phyloP scores from a whole-genome alignment of 2,888 invertebrate genomes.

The Linnaemya tessellans region DNA sequence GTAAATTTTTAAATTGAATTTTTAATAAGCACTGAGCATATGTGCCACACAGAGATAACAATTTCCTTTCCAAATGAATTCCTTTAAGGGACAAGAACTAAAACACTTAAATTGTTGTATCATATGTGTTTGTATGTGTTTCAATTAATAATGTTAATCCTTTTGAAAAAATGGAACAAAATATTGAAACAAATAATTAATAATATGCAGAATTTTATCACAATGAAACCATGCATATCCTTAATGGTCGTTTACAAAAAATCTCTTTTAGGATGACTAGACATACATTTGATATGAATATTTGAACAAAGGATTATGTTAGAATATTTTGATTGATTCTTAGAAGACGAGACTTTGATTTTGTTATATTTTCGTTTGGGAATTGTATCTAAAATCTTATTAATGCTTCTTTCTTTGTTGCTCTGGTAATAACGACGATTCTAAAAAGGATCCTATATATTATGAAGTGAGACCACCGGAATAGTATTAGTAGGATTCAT shows the following conservation, averaged over 20 bases:
- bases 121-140: not conserved
- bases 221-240: not conserved
- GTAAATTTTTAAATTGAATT: constrained; percentile 29
- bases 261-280: not conserved
- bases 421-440: too few relatives aligned
- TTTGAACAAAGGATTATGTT: too few relatives aligned
- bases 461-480: too few relatives aligned
- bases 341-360: too few relatives aligned
- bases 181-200: not conserved
- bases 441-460: too few relatives aligned
- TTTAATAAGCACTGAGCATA: constrained; percentile 22
- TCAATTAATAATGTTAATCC: constrained; percentile 38
- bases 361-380: too few relatives aligned
- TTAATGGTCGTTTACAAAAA: not conserved
- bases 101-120: not conserved
- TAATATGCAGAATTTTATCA: constrained; percentile 29
- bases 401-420: too few relatives aligned
- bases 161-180: constrained; percentile 9
- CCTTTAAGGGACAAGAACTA: constrained; percentile 25
- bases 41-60: constrained; percentile 50
- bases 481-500: too few relatives aligned
- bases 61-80: constrained; percentile 23
- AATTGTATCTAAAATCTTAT: too few relatives aligned
- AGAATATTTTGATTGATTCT: too few relatives aligned
- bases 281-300: not conserved